Evolutionary conservation across 2,797 vertebrate genomes (phyloP).

Genomic region (Tadarida brasiliensis): DNA sequence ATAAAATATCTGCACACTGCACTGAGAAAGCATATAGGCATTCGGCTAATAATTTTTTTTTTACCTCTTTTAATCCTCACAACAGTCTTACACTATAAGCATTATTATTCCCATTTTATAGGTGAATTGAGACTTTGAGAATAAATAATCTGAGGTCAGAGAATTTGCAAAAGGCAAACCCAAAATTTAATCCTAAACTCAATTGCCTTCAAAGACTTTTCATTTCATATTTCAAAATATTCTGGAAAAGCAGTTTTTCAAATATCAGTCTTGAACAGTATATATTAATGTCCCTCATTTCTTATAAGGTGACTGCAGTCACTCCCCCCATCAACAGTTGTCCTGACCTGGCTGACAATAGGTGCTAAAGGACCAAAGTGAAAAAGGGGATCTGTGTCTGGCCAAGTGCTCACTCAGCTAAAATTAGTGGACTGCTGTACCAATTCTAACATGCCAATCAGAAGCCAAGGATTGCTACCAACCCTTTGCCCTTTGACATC

Average conservation of each 20-base stretch:
- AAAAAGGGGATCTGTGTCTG: neutral
- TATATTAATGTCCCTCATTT: neutral
- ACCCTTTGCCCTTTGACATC: neutral
- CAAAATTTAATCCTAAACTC: neutral
- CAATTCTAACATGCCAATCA: neutral
- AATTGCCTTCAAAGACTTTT: constrained; percentile 13
- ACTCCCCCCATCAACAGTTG: neutral
- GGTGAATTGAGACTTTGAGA: neutral
- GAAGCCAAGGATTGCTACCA: neutral
- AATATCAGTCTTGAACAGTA: neutral
- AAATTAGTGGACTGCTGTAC: neutral
- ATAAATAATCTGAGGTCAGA: neutral
- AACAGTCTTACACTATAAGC: too few species aligned
- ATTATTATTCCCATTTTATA: neutral
- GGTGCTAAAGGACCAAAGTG: neutral
- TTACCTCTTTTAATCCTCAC: neutral
- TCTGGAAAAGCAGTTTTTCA: neutral
- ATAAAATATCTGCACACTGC: neutral
- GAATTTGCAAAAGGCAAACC: neutral
- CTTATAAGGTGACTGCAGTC: neutral
- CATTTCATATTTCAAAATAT: neutral
- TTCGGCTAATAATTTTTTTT: neutral
- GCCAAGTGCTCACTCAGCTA: neutral
- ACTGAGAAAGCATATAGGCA: neutral
- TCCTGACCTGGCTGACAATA: neutral